Evolutionary conservation across 2,888 invertebrate species (phyloP).

Genomic region (Micoletzkya japonica): DNA sequence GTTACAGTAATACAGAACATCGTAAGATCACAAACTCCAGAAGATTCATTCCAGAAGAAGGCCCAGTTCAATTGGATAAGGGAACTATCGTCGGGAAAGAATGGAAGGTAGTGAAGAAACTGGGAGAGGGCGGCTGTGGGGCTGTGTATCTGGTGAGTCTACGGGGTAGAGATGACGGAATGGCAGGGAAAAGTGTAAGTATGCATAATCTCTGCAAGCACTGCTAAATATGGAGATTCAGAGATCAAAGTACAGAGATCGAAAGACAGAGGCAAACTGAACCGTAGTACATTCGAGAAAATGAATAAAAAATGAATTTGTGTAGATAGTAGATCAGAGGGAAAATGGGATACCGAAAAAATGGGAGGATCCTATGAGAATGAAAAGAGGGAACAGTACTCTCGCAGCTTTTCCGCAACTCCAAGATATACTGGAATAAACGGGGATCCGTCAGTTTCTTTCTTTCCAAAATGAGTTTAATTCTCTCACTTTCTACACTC

Average conservation of each 20-base stretch:
- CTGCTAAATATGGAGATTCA: background rate
- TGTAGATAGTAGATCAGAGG: too few species aligned
- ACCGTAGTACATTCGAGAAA: background rate
- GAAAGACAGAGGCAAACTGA: background rate
- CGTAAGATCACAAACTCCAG: background rate
- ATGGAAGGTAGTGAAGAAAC: constrained; percentile 23
- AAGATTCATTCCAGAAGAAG: constrained; percentile 3
- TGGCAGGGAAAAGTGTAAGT: background rate
- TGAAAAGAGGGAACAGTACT: too few species aligned
- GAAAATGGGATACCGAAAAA: too few species aligned
- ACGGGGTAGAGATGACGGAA: too few species aligned
- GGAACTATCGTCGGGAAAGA: constrained; percentile 22
- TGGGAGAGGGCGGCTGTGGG: constrained; percentile 28
- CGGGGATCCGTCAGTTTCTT: too few species aligned
- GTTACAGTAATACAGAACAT: too few species aligned
- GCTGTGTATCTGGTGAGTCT: constrained; percentile 26
- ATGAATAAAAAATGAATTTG: background rate
- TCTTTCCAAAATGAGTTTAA: too few species aligned
- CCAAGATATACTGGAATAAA: too few species aligned
- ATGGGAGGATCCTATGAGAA: too few species aligned
- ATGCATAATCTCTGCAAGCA: background rate
- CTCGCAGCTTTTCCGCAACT: too few species aligned
- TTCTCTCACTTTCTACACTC: too few species aligned
- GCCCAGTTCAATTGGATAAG: constrained; percentile 23
- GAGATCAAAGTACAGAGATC: background rate